Evolutionary conservation across 2,888 invertebrate genomes (phyloP).

Genomic region (Neoascia interrupta): DNA sequence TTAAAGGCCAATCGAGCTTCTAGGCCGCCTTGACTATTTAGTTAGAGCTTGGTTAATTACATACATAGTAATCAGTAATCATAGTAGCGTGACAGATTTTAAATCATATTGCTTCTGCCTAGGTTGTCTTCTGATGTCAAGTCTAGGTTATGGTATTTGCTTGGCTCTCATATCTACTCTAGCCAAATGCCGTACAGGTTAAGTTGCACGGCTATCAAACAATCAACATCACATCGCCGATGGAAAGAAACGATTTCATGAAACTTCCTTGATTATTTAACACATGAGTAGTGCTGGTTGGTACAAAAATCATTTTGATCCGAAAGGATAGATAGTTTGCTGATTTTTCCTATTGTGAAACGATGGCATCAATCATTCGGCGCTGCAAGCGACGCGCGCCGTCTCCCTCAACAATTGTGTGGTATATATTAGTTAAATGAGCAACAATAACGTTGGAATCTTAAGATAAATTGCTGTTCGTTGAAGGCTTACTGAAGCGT

Average conservation of each 20-base stretch:
- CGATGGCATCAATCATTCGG: slow-evolving; percentile 19
- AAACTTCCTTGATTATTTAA: slow-evolving; percentile 40
- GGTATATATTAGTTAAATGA: slow-evolving; percentile 22
- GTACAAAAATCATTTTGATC: not conserved
- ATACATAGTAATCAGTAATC: no score
- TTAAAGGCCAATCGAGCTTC: no score
- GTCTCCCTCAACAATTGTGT: not conserved
- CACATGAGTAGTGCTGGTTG: not conserved
- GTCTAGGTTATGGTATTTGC: no score
- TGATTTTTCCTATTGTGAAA: slow-evolving; percentile 23
- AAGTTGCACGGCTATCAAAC: no score
- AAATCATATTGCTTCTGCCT: no score
- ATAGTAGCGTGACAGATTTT: no score
- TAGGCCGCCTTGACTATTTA: no score
- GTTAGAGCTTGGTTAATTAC: no score
- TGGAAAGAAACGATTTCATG: not conserved
- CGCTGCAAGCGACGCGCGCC: slow-evolving; percentile 6
- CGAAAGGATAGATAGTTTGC: slow-evolving; percentile 4
- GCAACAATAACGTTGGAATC: slow-evolving; percentile 7
- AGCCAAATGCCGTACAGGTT: no score
- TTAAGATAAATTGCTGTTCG: not conserved
- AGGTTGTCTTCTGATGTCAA: no score
- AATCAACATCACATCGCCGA: not conserved
- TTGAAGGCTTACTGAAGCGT: slow-evolving; percentile 24
- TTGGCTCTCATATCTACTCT: no score